Base-by-base conservation (phyloP, 2,888 invertebrate species). In the Lasioglossum pauxillum region DNA sequence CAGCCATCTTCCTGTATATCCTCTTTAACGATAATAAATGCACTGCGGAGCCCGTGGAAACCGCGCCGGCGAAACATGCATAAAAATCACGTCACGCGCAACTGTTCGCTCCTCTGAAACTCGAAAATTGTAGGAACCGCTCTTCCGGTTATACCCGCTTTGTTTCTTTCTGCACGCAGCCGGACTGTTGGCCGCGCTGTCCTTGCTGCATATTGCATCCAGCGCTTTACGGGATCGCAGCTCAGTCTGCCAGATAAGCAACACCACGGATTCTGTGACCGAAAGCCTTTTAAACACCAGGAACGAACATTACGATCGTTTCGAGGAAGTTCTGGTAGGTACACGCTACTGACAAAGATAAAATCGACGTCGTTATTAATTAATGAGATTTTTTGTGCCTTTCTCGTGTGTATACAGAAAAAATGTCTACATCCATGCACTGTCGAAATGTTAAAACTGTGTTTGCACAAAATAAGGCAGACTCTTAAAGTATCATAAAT, bases 301-400 rank as follows among this genome's bases (percentile, higher is more conserved):
- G 78, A 91, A 93, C 1, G 94, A 94, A 53, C 92, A 90, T 85
- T 94, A 94, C 82, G 94, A 94, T 84, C 94, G 93, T 64, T 94
- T 94, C 81, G 94, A 94, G 82, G 94, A 94, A 88, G 94, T 94
- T 88, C 79, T 94, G 90, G 94, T 94, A 88, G 90, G 89, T 85
- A 31, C 27, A 64, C 12, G 10, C 1, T 12, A 12, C 57, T 12
- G 12, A 23, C 53, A 5, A 46, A 46, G 5, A 46, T 49, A 8
- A 53, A 53, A 60, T 12, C 27, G 14, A 27, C 14, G 1, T 27
- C 5, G 5, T 27, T 27, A 60, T 60, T 27, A 16, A 60, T 27
- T 53, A 27, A 60, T 60, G 5, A 14, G 14, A 27, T 60, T 27
- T 60, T 60, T 5, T 14, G 27, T 60, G 60, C 2, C 8, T 14